A percentile compares a stretch with the other conserved stretches of the same genome.
phyloP scores from a whole-genome alignment of 2,888 invertebrate genomes.

The Eremobia ochroleuca region DNA sequence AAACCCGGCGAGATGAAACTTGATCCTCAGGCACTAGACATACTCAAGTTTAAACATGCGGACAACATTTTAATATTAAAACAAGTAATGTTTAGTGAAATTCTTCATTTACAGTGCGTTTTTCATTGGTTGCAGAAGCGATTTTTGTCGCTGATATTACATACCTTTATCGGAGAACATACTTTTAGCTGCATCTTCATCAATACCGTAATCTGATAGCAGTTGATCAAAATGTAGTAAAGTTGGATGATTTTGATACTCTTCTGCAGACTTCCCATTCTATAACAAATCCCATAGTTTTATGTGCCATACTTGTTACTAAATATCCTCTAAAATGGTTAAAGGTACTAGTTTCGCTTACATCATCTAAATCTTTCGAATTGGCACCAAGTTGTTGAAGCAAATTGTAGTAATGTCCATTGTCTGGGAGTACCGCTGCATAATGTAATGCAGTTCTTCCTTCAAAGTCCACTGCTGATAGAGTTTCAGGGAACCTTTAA shows the following conservation, averaged over 20 bases:
- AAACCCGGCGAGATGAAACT: constrained; percentile 93
- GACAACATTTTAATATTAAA: constrained; percentile 40
- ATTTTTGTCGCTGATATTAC: constrained; percentile 52
- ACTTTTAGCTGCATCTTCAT: constrained; percentile 92
- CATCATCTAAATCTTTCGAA: constrained; percentile 95
- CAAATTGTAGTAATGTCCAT: constrained; percentile 96
- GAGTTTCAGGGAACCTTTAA: constrained; percentile 95
- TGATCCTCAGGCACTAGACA: constrained; percentile 94
- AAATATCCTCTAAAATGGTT: background rate
- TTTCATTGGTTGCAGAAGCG: constrained; percentile 15
- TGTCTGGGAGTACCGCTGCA: constrained; percentile 95
- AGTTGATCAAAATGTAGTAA: constrained; percentile 93
- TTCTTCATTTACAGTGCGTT: constrained; percentile 36
- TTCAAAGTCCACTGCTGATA: constrained; percentile 94
- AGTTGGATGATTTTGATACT: constrained; percentile 93
- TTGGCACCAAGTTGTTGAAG: constrained; percentile 96
- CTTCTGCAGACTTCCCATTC: constrained; percentile 95
- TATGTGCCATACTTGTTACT: background rate
- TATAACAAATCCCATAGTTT: constrained; percentile 76
- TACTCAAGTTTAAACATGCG: constrained; percentile 62
- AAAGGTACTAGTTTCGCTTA: constrained; percentile 82
- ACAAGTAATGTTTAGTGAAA: constrained; percentile 33
- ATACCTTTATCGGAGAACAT: constrained; percentile 96
- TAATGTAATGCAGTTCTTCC: constrained; percentile 97
- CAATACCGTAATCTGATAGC: constrained; percentile 93